phyloP scores from a whole-genome alignment of 2,797 vertebrate genomes.

The Thunnus albacares region DNA sequence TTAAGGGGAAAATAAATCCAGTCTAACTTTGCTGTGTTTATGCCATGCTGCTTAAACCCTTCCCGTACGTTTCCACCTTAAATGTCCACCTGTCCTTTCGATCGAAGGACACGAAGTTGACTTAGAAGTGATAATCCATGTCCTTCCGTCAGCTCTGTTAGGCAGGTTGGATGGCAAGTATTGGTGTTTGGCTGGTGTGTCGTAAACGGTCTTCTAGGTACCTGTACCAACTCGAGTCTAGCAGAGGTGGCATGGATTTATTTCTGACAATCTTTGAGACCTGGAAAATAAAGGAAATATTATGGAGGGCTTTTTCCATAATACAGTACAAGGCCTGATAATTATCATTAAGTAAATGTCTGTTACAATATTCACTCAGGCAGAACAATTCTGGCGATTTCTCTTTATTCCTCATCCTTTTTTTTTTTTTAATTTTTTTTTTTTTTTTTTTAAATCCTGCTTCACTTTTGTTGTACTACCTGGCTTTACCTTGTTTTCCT shows the following conservation, averaged over 20 bases:
- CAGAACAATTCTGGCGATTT: conserved; percentile 29
- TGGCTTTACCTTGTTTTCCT: conserved; percentile 27
- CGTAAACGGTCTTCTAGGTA: conserved; percentile 32
- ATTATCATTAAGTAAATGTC: conserved; percentile 40
- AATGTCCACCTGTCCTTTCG: conserved; percentile 20
- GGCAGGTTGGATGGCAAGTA: conserved; percentile 13
- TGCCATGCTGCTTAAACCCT: conserved; percentile 50
- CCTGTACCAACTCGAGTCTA: conserved; percentile 17
- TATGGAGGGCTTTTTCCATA: conserved; percentile 3
- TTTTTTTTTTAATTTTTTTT: neutral
- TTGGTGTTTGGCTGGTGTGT: conserved; percentile 5
- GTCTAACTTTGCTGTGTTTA: conserved; percentile 45
- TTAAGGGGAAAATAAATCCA: conserved; percentile 30
- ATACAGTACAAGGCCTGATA: neutral
- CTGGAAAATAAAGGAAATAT: conserved; percentile 14
- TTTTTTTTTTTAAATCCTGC: neutral
- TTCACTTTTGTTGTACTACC: conserved; percentile 24
- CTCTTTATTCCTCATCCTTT: neutral
- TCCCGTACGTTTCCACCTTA: conserved; percentile 21
- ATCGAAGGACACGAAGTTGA: conserved; percentile 5
- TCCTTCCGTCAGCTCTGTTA: conserved; percentile 25
- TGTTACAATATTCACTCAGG: conserved; percentile 63
- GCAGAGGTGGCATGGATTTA: conserved; percentile 37
- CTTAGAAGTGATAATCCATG: conserved; percentile 26
- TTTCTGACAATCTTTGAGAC: conserved; percentile 37